These are phyloP conservation scores for Plecotus auritus DNA, from an alignment of 2,113 vertebrate species.

Conservation along the genomic window DNA sequence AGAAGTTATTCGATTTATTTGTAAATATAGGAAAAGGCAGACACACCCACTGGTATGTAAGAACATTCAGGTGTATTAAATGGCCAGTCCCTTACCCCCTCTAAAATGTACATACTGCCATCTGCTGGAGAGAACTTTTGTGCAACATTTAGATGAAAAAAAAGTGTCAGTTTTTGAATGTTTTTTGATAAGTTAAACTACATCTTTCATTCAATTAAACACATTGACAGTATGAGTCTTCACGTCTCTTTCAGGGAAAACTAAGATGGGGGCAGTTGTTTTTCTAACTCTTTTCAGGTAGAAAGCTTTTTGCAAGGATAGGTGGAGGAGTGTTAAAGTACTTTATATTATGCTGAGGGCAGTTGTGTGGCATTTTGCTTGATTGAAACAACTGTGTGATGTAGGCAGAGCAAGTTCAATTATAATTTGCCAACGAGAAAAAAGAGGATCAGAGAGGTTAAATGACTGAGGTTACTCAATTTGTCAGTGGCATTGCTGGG, in stretches of 20 bases:
- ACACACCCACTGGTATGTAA: background rate
- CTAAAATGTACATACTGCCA: slow-evolving; percentile 25
- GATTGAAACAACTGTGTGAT: background rate
- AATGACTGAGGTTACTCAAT: background rate
- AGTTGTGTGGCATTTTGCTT: background rate
- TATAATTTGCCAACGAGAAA: background rate
- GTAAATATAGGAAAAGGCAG: slow-evolving; percentile 3
- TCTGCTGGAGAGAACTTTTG: slow-evolving; percentile 46
- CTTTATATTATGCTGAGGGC: background rate
- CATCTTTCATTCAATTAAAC: background rate
- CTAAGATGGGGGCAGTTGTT: background rate
- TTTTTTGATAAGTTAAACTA: background rate
- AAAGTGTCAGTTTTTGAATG: background rate
- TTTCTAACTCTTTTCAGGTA: background rate
- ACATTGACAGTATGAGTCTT: background rate
- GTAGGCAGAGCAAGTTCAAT: background rate
- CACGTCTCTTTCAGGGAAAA: background rate
- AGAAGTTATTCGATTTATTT: slow-evolving; percentile 7
- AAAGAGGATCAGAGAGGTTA: background rate
- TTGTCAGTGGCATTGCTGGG: background rate
- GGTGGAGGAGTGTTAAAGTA: background rate
- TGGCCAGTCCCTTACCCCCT: background rate
- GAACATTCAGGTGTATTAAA: background rate
- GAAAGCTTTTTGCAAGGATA: background rate
- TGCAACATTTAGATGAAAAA: background rate